These are phyloP conservation scores for Clupea harengus DNA, from an alignment of 2,113 vertebrate genomes.

Conservation along the genomic window DNA sequence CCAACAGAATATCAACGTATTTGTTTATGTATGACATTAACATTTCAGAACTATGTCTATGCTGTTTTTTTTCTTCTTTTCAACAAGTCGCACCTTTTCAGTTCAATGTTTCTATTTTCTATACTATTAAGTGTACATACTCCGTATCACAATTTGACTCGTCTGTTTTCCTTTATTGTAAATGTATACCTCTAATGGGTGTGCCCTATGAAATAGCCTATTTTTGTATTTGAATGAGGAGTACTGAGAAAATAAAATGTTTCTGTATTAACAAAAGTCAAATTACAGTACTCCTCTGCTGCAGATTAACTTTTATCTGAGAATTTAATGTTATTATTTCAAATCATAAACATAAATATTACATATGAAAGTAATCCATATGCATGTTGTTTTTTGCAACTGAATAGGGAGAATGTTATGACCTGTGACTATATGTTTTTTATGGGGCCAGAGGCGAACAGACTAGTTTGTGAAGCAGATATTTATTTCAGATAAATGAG, in stretches of 20 bases:
- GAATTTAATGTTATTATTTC: background rate
- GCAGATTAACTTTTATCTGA: background rate
- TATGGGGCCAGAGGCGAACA: background rate
- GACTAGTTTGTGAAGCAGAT: background rate
- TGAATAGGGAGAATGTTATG: background rate
- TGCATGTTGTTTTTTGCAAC: constrained; percentile 11
- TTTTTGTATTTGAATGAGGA: constrained; percentile 53
- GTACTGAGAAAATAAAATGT: background rate
- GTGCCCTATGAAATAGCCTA: constrained; percentile 40
- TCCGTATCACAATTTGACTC: background rate
- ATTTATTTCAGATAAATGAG: background rate
- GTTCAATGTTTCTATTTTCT: background rate
- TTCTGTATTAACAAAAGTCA: background rate
- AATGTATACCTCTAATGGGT: background rate
- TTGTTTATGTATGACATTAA: background rate
- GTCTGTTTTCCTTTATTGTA: background rate
- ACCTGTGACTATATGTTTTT: background rate
- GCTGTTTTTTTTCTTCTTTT: background rate
- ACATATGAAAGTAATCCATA: background rate
- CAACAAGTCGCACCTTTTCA: background rate
- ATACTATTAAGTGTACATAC: constrained; percentile 4
- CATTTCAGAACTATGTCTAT: background rate
- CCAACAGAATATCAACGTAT: background rate
- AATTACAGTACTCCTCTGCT: background rate
- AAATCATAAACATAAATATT: background rate